Conservation (phyloP, 2,113 vertebrate genomes). For the Ammodytes marinus region DNA sequence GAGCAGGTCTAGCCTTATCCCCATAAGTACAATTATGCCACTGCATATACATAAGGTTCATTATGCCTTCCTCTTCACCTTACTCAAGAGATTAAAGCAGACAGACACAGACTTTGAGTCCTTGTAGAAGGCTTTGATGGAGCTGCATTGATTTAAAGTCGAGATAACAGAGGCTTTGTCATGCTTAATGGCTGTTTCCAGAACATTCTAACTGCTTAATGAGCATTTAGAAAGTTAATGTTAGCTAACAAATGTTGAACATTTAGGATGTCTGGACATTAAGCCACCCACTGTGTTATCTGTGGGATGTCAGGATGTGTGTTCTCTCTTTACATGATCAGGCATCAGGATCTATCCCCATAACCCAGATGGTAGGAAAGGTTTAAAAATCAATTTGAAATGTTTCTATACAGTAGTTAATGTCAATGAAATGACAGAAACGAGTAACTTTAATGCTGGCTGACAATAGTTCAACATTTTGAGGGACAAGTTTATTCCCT, state of each 20-base stretch:
- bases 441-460: neutral
- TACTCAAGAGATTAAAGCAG: slow-evolving; percentile 18
- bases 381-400: neutral
- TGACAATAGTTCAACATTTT: neutral
- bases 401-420: neutral
- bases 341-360: slow-evolving; percentile 2
- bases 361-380: neutral
- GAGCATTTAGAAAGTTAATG: slow-evolving; percentile 31
- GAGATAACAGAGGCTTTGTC: neutral
- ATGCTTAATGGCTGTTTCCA: slow-evolving; percentile 27
- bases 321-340: slow-evolving; percentile 30
- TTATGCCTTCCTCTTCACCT: slow-evolving; percentile 36
- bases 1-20: neutral
- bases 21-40: slow-evolving; percentile 50
- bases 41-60: slow-evolving; percentile 36
- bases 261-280: neutral
- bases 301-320: neutral
- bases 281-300: slow-evolving; percentile 14
- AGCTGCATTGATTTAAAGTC: neutral
- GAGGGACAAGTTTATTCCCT: neutral
- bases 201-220: slow-evolving; percentile 21
- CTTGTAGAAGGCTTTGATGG: neutral
- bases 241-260: slow-evolving; percentile 27
- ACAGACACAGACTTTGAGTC: neutral
- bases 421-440: neutral